phyloP scores from a whole-genome alignment of 2,113 vertebrate genomes.

The Onychostruthus taczanowskii region DNA sequence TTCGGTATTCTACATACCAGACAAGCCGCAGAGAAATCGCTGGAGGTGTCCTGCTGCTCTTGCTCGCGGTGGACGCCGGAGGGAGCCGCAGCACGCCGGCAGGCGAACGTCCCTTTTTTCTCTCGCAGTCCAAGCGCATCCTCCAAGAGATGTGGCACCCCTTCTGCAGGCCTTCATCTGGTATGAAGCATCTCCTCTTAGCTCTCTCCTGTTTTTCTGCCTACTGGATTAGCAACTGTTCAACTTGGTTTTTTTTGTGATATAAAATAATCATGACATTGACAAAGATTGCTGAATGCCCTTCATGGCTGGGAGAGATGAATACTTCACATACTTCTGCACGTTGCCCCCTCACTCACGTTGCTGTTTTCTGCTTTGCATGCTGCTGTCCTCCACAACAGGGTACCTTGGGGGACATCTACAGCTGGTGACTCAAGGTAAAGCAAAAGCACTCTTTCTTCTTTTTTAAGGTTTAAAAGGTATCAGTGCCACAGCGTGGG shows the following conservation, averaged over 20 bases:
- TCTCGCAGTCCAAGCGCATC: not conserved
- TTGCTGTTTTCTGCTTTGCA: not conserved
- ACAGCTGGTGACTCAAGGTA: not conserved
- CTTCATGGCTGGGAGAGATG: not conserved
- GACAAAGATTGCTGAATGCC: not conserved
- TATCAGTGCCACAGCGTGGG: not conserved
- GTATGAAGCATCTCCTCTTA: not conserved
- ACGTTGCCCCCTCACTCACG: not conserved
- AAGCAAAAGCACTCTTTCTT: not conserved
- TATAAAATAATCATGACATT: not conserved
- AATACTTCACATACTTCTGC: not conserved
- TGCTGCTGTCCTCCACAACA: not conserved
- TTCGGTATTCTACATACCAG: not conserved
- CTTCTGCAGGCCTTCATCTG: not conserved
- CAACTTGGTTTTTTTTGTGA: not conserved
- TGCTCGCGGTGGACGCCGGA: conserved; percentile 7
- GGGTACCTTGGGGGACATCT: not conserved
- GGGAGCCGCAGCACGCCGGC: conserved; percentile 22
- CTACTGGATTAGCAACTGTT: not conserved
- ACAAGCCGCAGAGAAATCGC: not conserved
- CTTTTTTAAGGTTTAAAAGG: not conserved
- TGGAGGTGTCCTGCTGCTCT: not conserved
- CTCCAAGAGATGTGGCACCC: not conserved
- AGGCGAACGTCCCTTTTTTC: not conserved
- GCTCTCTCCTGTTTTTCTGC: not conserved